Evolutionary conservation across 2,797 vertebrate genomes (phyloP), one percentile per base, ranked within the genome.

Genomic region (Takifugu ocellatus): DNA sequence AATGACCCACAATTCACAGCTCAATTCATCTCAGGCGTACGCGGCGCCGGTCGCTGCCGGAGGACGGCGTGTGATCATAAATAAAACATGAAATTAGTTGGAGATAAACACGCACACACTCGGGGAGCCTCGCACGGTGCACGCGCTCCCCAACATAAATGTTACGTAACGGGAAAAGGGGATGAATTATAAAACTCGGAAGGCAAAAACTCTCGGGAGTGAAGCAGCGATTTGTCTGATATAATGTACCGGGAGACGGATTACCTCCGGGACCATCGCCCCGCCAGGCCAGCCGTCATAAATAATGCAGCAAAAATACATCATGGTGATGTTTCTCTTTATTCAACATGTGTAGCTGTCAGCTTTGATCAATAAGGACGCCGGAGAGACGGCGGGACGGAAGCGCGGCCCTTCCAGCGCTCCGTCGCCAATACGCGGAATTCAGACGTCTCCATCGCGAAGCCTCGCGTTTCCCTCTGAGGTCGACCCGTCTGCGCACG

Each of bases 311-410:
- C 72, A 74, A 83, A 88, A 87, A 88, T 86, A 88, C 82, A 88
- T 86, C 87, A 87, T 78, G 57, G 16, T 75, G 83, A 84, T 84
- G 85, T 84, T 86, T 84, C 77, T 79, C 81, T 84, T 89, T 88
- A 88, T 84, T 77, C 82, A 88, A 90, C 89, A 88, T 87, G 84
- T 91, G 87, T 89, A 88, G 83, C 85, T 89, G 88, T 89, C 90
- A 86, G 68, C 85, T 86, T 85, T 90, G 90, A 91, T 90, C 86
- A 88, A 90, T 87, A 85, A 27, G 54, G 80, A 72, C 50, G 25
- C 78, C 74, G 69, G 77, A 70, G 75, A 83, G 81, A 78, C 63
- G 14, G 70, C 50, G 65, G 65, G 58, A 72, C 70, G 80, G 66
- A 78, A 78, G 84, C 80, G 82, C 72, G 54, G 44, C 14, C 44